Base-by-base conservation (phyloP, 2,113 vertebrate species). In the Cariama cristata region DNA sequence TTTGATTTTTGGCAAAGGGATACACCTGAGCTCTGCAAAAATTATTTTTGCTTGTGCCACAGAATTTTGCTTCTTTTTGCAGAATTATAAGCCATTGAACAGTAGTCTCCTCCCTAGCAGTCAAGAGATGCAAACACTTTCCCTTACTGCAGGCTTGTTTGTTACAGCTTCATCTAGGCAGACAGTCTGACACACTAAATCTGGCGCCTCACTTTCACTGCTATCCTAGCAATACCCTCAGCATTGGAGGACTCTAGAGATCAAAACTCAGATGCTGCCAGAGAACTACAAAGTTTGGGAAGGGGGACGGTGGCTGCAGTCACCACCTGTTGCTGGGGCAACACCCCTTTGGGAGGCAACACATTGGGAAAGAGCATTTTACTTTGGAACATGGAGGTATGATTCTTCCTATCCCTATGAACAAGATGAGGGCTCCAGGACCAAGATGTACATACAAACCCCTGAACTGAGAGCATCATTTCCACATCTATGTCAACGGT, bases 251-350 rank as follows among this genome's bases (percentile, higher is more conserved):
- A 52, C 45, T 11, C 33, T 27, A 40, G 22, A 66, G 56, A 92
- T 4, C 58, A 68, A 73, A 85, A 81, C 6, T 33, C 44, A 50
- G 58, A n/a, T 16, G 22, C 53, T 88, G 47, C 9, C 52, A 75
- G 30, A 72, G 40, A 88, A 49, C 22, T n/a, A 27, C 12, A 5
- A 72, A 42, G 38, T 38, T 26, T n/a, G 28, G n/a, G 20, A 62
- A 79, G 11, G 15, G 7, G 27, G 20, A 28, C 0, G 0, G 58
- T 5, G 22, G 35, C 22, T 35, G 17, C 44, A 91, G 53, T 9
- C 24, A 49, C 69, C 6, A 7, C 8, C 12, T 1, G 0, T 9
- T 3, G 4, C 32, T 49, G 38, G 33, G 40, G 7, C 63, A 71
- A 40, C 53, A 30, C 0, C 18, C 8, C 9, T 35, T 24, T 7